These are phyloP conservation scores for Hippolais icterina DNA, from an alignment of 2,113 vertebrate species.

Conservation along the genomic window DNA sequence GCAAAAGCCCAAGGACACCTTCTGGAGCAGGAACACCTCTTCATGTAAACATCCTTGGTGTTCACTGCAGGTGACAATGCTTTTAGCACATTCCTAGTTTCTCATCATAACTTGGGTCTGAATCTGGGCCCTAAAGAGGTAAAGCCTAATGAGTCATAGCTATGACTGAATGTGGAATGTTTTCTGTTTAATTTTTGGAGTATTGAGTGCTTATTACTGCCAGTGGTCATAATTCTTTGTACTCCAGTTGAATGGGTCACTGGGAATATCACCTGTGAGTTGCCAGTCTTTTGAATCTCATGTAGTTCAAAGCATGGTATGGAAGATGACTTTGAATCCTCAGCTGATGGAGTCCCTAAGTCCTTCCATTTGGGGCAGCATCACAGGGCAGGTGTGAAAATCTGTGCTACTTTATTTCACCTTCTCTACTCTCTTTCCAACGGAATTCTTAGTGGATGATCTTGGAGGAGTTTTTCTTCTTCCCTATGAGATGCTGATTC, in stretches of 20 bases:
- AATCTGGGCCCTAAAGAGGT: not conserved
- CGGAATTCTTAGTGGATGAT: not conserved
- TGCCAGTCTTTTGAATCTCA: not conserved
- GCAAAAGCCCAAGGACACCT: not conserved
- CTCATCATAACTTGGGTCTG: not conserved
- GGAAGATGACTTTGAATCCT: not conserved
- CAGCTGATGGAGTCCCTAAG: not conserved
- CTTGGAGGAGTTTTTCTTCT: not conserved
- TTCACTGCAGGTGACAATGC: not conserved
- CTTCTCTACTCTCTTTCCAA: not conserved
- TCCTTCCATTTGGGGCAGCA: not conserved
- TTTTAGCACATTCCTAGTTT: constrained; percentile 5
- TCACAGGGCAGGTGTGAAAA: not conserved
- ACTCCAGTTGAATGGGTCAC: constrained; percentile 1
- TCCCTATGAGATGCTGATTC: not conserved
- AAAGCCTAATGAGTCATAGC: not conserved
- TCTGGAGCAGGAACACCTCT: not conserved
- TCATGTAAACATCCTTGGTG: not conserved
- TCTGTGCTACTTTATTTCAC: not conserved
- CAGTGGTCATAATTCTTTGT: constrained; percentile 5
- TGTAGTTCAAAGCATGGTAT: not conserved
- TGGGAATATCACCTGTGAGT: not conserved
- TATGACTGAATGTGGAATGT: not conserved
- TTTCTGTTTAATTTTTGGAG: not conserved
- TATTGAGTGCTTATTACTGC: not conserved